Evolutionary conservation across 2,113 vertebrate genomes (phyloP).

Genomic region (Chloropsis cyanopogon): DNA sequence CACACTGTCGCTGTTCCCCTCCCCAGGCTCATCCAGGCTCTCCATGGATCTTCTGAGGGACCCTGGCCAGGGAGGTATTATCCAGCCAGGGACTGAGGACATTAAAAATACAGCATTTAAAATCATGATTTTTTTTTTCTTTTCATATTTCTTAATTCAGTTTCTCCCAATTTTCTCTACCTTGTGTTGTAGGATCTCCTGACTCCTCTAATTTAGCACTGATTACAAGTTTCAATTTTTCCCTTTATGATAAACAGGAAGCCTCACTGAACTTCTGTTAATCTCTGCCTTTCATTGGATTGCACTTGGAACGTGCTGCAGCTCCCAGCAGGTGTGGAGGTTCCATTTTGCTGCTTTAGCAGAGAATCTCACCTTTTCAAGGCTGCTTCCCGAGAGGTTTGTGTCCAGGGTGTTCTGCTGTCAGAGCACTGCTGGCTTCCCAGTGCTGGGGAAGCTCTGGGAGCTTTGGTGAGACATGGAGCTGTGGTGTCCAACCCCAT

Average conservation of each 20-base stretch:
- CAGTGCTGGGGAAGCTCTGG: neutral
- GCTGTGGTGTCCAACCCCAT: fast-evolving
- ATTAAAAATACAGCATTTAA: neutral
- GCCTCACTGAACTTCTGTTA: neutral
- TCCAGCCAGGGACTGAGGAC: neutral
- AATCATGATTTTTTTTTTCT: neutral
- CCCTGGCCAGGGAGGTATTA: neutral
- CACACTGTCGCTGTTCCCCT: fast-evolving
- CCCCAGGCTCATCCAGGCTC: neutral
- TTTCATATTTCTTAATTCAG: neutral
- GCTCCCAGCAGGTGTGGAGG: neutral
- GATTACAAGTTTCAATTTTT: neutral
- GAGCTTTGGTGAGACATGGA: fast-evolving
- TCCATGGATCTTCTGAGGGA: neutral
- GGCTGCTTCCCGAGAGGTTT: neutral
- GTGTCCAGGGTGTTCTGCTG: neutral
- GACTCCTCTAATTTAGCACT: neutral
- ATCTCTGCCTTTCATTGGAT: neutral
- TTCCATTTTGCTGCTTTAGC: neutral
- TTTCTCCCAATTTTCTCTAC: neutral
- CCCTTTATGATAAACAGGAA: neutral
- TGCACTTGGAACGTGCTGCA: neutral
- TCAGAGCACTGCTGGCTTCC: neutral
- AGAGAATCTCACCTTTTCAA: neutral
- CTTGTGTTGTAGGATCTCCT: neutral